Evolutionary conservation across 2,797 vertebrate species (phyloP).

Genomic region (Pantherophis alleghaniensis): DNA sequence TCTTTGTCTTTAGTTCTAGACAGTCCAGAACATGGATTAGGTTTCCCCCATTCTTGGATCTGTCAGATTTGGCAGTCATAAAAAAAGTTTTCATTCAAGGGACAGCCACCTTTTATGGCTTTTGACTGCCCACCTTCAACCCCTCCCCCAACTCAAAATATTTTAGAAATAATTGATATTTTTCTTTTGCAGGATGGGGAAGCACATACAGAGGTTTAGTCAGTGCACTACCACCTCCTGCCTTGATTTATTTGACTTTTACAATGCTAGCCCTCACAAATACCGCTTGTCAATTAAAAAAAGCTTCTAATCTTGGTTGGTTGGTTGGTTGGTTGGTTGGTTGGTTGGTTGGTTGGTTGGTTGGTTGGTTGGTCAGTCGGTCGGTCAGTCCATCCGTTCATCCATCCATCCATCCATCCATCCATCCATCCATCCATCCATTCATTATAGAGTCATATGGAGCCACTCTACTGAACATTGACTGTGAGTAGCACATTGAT

Average conservation of each 20-base stretch:
- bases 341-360: too few species aligned
- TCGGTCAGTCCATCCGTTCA: background rate
- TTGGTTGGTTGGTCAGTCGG: too few species aligned
- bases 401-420: too few species aligned
- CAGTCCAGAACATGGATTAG: background rate
- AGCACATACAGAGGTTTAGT: background rate
- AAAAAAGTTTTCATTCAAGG: background rate
- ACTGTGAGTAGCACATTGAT: background rate
- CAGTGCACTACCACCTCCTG: background rate
- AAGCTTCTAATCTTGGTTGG: background rate
- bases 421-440: background rate
- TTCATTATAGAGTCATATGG: background rate
- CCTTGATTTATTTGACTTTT: background rate
- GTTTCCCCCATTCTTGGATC: background rate
- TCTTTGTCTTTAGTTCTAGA: background rate
- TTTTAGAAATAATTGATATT: background rate
- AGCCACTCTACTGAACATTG: background rate
- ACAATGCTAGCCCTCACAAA: background rate
- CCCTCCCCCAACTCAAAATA: background rate
- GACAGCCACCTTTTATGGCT: background rate
- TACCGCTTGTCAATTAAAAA: background rate
- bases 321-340: background rate
- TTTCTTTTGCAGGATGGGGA: background rate
- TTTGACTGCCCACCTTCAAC: background rate
- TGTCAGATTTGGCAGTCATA: background rate